These are phyloP conservation scores for Tenualosa ilisha DNA, from an alignment of 2,797 vertebrate genomes.

Conservation along the genomic window DNA sequence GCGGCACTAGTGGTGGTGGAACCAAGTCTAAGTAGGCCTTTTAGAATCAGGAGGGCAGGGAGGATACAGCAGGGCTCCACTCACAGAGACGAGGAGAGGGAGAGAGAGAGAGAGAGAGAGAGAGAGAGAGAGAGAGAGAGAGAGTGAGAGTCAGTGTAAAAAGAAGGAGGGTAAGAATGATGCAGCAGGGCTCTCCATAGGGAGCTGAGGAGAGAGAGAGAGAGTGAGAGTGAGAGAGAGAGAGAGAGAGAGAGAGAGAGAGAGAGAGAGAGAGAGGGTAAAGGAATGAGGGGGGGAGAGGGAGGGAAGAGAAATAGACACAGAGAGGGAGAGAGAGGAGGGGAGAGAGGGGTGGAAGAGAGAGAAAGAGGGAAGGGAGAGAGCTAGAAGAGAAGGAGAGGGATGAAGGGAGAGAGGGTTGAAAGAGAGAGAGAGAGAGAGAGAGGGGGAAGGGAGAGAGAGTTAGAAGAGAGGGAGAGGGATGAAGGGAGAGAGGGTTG, in stretches of 20 bases:
- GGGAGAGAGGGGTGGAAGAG: background rate
- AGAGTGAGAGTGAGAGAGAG: background rate
- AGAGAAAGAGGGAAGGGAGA: background rate
- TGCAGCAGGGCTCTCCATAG: background rate
- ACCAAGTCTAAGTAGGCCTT: background rate
- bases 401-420: background rate
- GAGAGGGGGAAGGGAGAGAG: background rate
- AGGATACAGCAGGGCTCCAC: background rate
- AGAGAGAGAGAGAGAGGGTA: too few species aligned
- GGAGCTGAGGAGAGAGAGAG: background rate
- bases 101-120: constrained; percentile 25
- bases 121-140: background rate
- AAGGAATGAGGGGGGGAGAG: background rate
- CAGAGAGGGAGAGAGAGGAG: background rate
- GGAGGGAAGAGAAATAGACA: background rate
- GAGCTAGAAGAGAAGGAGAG: background rate
- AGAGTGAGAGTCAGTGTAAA: background rate
- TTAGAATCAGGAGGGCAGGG: background rate
- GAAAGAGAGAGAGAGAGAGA: constrained; percentile 41
- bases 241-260: background rate
- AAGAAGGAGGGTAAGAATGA: background rate
- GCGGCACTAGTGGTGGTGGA: background rate
- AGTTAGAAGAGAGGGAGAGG: background rate
- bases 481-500: background rate
- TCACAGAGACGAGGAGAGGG: background rate